Evolutionary conservation across 1,140 invertebrate genomes (phyloP).

Genomic region (Phocides pigmalion): DNA sequence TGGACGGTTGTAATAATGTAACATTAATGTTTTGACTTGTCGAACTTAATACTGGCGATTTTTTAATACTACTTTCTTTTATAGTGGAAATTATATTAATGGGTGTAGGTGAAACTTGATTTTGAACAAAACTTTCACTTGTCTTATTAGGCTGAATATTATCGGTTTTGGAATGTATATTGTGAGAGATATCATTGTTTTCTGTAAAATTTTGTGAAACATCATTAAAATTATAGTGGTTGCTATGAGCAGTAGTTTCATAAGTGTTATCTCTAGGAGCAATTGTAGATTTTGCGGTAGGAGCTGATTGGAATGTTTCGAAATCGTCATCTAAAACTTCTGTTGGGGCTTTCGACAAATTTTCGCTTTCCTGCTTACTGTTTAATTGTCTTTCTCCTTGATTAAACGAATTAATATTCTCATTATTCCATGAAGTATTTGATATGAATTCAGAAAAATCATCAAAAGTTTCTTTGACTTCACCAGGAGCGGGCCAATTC

Average conservation of each 20-base stretch:
- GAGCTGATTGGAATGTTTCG: conserved; percentile 77
- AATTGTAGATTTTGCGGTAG: conserved; percentile 71
- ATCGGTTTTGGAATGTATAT: conserved; percentile 11
- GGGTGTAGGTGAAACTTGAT: background rate
- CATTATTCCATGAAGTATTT: conserved; percentile 49
- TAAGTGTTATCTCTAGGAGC: conserved; percentile 13
- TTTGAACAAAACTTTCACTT: background rate
- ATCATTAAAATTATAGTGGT: background rate
- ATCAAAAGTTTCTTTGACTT: conserved; percentile 76
- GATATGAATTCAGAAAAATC: conserved; percentile 74
- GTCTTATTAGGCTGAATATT: background rate
- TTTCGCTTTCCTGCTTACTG: conserved; percentile 5
- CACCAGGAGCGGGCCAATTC: conserved; percentile 81
- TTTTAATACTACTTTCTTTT: conserved; percentile 7
- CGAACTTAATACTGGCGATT: conserved; percentile 10
- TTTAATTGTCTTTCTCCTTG: conserved; percentile 22
- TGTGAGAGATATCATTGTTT: background rate
- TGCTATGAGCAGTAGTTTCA: conserved; percentile 15
- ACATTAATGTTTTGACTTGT: conserved; percentile 19
- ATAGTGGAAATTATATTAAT: background rate
- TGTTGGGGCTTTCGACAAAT: conserved; percentile 23
- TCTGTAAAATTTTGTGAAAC: conserved; percentile 2
- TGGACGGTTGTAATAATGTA: conserved; percentile 58
- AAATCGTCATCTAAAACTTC: conserved; percentile 70
- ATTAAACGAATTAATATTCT: conserved; percentile 34